These are phyloP conservation scores for Solenopsis invicta DNA, from an alignment of 1,140 invertebrate genomes.

Conservation along the genomic window DNA sequence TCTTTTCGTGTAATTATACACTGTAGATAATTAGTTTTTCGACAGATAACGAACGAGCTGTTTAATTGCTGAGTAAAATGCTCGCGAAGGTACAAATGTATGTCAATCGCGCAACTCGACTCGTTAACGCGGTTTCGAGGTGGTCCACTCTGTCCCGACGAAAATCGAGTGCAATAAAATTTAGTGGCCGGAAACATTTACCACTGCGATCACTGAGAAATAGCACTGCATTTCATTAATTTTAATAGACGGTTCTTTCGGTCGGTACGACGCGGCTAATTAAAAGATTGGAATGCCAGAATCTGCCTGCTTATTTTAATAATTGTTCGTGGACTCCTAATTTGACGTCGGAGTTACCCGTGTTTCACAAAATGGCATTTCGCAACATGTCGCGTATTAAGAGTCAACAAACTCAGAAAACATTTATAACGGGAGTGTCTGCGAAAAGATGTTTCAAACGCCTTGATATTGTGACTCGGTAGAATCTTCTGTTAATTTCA, in stretches of 20 bases:
- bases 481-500: constrained; percentile 19
- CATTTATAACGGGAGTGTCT: constrained; percentile 26
- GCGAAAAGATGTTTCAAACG: not conserved
- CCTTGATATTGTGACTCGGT: not conserved
- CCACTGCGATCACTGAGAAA: constrained; percentile 29
- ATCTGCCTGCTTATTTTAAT: constrained; percentile 2
- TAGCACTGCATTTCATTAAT: constrained; percentile 35
- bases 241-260: constrained; percentile 38
- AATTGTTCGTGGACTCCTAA: constrained; percentile 37
- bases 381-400: not conserved
- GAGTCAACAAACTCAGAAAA: constrained; percentile 9
- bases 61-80: constrained; percentile 50
- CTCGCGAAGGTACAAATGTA: constrained; percentile 58
- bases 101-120: constrained; percentile 67
- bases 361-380: not conserved
- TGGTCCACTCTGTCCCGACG: constrained; percentile 60
- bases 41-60: constrained; percentile 48
- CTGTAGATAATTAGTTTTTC: constrained; percentile 46
- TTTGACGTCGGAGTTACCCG: not conserved
- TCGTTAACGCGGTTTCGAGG: constrained; percentile 66
- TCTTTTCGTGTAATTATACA: constrained; percentile 36
- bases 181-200: constrained; percentile 43
- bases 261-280: constrained; percentile 31
- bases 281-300: constrained; percentile 47
- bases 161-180: constrained; percentile 65